Conservation (phyloP, 1,140 invertebrate species). For the Acromyrmex heyeri region DNA sequence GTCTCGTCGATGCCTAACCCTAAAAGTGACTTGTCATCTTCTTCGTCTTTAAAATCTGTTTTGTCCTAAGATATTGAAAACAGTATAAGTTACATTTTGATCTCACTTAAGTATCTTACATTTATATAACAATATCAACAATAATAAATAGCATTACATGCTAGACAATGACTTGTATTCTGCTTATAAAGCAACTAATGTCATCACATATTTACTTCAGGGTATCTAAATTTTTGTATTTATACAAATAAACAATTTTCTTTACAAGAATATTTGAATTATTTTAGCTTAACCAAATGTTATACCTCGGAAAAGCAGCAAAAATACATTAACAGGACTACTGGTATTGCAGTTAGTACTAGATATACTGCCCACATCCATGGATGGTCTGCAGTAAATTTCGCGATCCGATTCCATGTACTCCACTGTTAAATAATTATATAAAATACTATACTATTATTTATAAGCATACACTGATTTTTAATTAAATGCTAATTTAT, state of each 20-base stretch:
- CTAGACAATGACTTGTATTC: neutral
- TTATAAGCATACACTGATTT: slow-evolving; percentile 36
- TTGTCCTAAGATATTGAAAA: slow-evolving; percentile 86
- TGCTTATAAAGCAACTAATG: neutral
- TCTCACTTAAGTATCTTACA: neutral
- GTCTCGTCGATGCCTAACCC: slow-evolving; percentile 18
- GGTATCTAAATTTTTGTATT: neutral
- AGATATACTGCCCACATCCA: slow-evolving; percentile 97
- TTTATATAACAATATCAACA: slow-evolving; percentile 7
- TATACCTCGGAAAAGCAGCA: slow-evolving; percentile 90
- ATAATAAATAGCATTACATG: slow-evolving; percentile 20
- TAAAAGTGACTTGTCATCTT: slow-evolving; percentile 76
- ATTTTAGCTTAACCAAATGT: slow-evolving; percentile 14
- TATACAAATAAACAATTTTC: slow-evolving; percentile 15
- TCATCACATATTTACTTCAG: slow-evolving; percentile 13
- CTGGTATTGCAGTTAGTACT: slow-evolving; percentile 92
- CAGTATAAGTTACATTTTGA: neutral
- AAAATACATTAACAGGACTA: slow-evolving; percentile 93
- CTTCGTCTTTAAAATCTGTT: slow-evolving; percentile 85
- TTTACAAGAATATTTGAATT: neutral
- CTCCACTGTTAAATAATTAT: slow-evolving; percentile 89
- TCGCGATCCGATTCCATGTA: slow-evolving; percentile 92
- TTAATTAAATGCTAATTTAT: neutral
- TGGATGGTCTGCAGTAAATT: slow-evolving; percentile 95
- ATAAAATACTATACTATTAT: slow-evolving; percentile 58